Base-by-base conservation (phyloP, 2,797 vertebrate genomes). In the Lacerta agilis region DNA sequence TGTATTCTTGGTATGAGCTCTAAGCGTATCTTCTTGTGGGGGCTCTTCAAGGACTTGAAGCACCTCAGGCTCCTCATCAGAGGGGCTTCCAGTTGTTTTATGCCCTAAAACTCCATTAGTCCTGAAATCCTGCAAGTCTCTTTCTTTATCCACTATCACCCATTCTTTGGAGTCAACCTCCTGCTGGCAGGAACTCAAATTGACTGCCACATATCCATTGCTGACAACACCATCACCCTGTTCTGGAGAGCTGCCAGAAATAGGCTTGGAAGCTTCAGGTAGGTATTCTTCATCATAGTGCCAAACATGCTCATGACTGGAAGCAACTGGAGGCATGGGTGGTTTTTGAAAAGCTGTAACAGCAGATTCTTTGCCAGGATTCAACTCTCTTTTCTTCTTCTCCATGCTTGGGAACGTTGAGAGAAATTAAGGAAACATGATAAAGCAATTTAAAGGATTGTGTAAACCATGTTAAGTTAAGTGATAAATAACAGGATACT, bases 101-200 rank as follows among this genome's bases (percentile, higher is more conserved):
- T 97, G 97, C 76, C 97, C 97, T 93, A 96, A 96, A 76, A 93
- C 92, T 79, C 97, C 97, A 93, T 97, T 96, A 94, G 96, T 96
- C 92, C 96, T 96, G 94, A 97, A 97, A 94, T 98, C 97, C 84
- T 96, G 96, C 88, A 97, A 96, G 89, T 98, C 98, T 67, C 97
- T 97, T 90, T 98, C 98, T 82, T 98, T 98, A 94, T 99, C 99
- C 95, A 99, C 98, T 95, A 99, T 98, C 82, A 99, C 98, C 99
- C 99, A 99, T 92, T 99, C 99, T 90, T 97, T 98, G 76, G 98
- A 98, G 97, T 99, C 99, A 91, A 98, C 92, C 29, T 99, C 98
- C 92, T 98, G 98, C 93, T 97, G 98, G 94, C 97, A 98, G 90
- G 98, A 99, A 96, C 97, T 99, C 94, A 99, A 94, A 94, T 99